Evolutionary conservation across 2,797 vertebrate species (phyloP).

Genomic region (Phrynocephalus guinanensis): DNA sequence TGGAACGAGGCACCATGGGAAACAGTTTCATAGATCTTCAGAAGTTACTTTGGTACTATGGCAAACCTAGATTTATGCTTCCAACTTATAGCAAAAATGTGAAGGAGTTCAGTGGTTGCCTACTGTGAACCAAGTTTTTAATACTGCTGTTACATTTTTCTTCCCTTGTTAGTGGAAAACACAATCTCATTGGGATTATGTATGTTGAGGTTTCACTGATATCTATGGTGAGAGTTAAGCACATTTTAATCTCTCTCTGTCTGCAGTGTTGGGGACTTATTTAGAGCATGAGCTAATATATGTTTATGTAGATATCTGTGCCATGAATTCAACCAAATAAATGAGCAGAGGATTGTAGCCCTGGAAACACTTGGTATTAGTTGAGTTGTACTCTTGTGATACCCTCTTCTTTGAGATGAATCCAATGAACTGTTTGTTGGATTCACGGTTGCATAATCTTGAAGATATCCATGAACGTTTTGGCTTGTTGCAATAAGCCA

Average conservation of each 20-base stretch:
- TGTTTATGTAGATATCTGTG: not conserved
- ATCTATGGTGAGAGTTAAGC: not conserved
- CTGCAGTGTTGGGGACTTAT: not conserved
- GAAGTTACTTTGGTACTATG: not conserved
- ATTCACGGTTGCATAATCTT: not conserved
- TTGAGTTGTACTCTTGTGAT: not conserved
- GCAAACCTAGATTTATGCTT: not conserved
- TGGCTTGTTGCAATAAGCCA: not conserved
- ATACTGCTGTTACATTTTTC: not conserved
- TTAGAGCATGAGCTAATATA: not conserved
- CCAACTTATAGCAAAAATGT: too few species aligned
- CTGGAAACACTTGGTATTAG: not conserved
- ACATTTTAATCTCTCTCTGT: not conserved
- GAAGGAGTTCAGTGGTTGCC: too few species aligned
- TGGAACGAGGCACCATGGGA: not conserved
- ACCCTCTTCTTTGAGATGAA: not conserved
- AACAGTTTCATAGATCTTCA: not conserved
- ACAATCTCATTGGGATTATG: not conserved
- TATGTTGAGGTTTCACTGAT: not conserved
- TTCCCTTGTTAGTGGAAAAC: not conserved
- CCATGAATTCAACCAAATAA: not conserved
- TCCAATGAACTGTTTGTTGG: not conserved
- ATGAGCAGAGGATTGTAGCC: not conserved
- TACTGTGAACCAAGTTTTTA: not conserved
- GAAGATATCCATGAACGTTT: not conserved